Percentiles rank a stretch among this genome's conserved stretches.
Evolutionary conservation across 2,888 invertebrate species (phyloP).

Genomic region (Shargacucullia verbasci): DNA sequence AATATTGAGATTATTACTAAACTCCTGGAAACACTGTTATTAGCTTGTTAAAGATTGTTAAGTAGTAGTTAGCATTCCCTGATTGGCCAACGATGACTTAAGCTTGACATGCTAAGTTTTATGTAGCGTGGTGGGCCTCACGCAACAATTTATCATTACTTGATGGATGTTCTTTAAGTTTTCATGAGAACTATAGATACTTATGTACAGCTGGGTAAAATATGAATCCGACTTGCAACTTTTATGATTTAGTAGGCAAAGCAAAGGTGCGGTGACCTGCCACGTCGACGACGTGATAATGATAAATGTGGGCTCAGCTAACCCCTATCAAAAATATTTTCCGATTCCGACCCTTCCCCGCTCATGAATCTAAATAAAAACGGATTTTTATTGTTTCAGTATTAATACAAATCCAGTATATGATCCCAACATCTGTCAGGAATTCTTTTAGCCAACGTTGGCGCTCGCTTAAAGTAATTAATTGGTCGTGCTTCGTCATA

Average conservation of each 20-base stretch:
- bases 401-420: slow-evolving; percentile 65
- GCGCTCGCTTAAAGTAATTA: slow-evolving; percentile 68
- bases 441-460: slow-evolving; percentile 61
- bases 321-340: slow-evolving; percentile 80
- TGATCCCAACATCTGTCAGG: slow-evolving; percentile 61
- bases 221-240: slow-evolving; percentile 65
- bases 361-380: slow-evolving; percentile 67
- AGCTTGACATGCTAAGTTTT: slow-evolving; percentile 20
- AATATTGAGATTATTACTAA: slow-evolving; percentile 2
- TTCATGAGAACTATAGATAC: slow-evolving; percentile 23
- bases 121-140: slow-evolving; percentile 24
- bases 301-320: slow-evolving; percentile 79
- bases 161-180: slow-evolving; percentile 36
- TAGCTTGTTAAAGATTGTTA: slow-evolving; percentile 14
- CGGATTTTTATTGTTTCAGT: slow-evolving; percentile 75
- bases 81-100: slow-evolving; percentile 4
- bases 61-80: slow-evolving; percentile 20
- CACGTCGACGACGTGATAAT: slow-evolving; percentile 80
- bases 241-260: slow-evolving; percentile 69
- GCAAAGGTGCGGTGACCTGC: slow-evolving; percentile 76
- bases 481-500: slow-evolving; percentile 73
- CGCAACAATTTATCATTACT: slow-evolving; percentile 44
- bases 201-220: slow-evolving; percentile 41
- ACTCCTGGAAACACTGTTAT: slow-evolving; percentile 6
- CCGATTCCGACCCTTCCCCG: slow-evolving; percentile 68